Percentiles rank a stretch among this genome's conserved stretches.
Conservation (phyloP, 2,797 vertebrate genomes). For the Gobionotothen gibberifrons region DNA sequence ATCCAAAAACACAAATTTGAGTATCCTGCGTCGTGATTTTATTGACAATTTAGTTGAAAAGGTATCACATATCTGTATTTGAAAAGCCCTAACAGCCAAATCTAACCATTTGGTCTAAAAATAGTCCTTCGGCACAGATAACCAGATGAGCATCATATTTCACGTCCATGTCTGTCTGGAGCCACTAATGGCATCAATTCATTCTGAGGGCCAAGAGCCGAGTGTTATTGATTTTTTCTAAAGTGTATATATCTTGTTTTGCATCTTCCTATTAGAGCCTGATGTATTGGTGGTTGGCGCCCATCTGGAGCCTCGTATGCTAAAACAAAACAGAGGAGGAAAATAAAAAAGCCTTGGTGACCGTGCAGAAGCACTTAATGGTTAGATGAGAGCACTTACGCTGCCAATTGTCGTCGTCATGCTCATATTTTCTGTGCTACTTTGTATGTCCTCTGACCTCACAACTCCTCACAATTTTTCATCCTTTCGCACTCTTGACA, state of each 20-base stretch:
- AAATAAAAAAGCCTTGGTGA: constrained; percentile 17
- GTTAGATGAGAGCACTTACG: constrained; percentile 20
- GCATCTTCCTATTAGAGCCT: constrained; percentile 32
- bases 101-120: constrained; percentile 26
- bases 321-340: constrained; percentile 14
- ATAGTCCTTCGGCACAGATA: constrained; percentile 26
- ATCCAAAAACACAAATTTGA: constrained; percentile 7
- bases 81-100: constrained; percentile 17
- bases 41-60: constrained; percentile 1
- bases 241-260: constrained; percentile 56
- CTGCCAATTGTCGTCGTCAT: not conserved
- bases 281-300: constrained; percentile 29
- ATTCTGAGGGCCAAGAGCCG: constrained; percentile 33
- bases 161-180: constrained; percentile 20
- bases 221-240: constrained; percentile 70
- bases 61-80: constrained; percentile 20
- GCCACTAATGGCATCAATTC: constrained; percentile 60
- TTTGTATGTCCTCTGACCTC: not conserved
- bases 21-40: not conserved
- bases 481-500: not conserved
- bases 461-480: not conserved
- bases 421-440: not conserved
- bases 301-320: constrained; percentile 46
- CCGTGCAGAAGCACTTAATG: constrained; percentile 20
- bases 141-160: constrained; percentile 50